These are phyloP conservation scores for Dascillus cervinus DNA, from an alignment of 2,888 invertebrate species.

Conservation along the genomic window DNA sequence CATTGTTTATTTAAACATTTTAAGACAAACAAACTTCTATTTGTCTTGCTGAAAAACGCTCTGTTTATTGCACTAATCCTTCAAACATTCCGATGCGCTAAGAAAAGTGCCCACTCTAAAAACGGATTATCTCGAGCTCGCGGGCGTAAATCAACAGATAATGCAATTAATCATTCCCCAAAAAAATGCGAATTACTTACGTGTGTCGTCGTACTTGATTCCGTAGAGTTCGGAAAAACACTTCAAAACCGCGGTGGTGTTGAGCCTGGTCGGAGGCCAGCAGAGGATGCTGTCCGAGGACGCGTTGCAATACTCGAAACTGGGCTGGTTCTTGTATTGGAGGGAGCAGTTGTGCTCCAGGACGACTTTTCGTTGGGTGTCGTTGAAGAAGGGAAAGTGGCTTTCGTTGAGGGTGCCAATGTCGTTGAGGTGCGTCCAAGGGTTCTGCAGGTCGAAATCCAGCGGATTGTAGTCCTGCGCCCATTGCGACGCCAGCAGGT, in stretches of 20 bases:
- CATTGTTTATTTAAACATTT: too few species aligned
- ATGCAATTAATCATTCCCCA: too few species aligned
- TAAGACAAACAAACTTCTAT: too few species aligned
- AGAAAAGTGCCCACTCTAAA: too few species aligned
- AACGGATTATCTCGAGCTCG: too few species aligned
- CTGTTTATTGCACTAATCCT: too few species aligned
- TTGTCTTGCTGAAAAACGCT: too few species aligned
- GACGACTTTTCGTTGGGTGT: constrained; percentile 8
- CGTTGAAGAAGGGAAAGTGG: constrained; percentile 8
- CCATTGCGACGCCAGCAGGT: not conserved
- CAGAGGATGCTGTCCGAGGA: constrained; percentile 72
- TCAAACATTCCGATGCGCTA: too few species aligned
- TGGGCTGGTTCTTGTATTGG: constrained; percentile 5
- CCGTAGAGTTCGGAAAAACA: constrained; percentile 76
- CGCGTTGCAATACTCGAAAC: constrained; percentile 49
- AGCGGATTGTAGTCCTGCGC: not conserved
- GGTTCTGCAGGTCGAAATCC: constrained; percentile 3
- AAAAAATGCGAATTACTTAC: too few species aligned
- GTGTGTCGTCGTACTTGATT: constrained; percentile 70
- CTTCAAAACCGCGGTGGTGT: constrained; percentile 59
- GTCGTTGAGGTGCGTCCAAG: constrained; percentile 8
- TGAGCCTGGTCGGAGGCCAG: constrained; percentile 73
- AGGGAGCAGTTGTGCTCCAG: constrained; percentile 8
- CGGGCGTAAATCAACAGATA: too few species aligned
- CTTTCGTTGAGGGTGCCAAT: constrained; percentile 9